Evolutionary conservation across 2,888 invertebrate genomes (phyloP), one percentile per base, ranked within the genome.

Genomic region (Seira sanloemensis): DNA sequence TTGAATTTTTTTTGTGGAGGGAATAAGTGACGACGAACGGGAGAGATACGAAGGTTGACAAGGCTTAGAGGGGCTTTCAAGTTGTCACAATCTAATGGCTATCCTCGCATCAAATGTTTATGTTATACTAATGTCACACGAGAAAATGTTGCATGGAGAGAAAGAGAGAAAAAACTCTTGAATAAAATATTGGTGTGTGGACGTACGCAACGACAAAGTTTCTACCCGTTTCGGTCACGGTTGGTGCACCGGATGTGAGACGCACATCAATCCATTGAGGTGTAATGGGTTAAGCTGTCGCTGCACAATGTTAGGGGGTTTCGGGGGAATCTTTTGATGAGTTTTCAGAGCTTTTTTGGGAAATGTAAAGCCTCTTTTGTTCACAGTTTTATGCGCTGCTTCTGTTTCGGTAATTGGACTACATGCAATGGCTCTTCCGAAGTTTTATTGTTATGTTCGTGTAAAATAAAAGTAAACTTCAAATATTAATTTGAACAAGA

Each of bases 31-130:
- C 37, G 37, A 37, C 37, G 12, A 69, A 26, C 69, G 16, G 26
- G 69, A 46, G 18, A 27, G 25, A 25, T 69, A 58, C 26, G 26
- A 72, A 50, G 67, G 58, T 69, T 80, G 80, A 80, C 80, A 80
- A 74, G 69, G 46, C 74, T 37, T 67, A 73, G 74, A 68, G 80
- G 80, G 80, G 58, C 21, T 73, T 80, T 21, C 27, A 66, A 68
- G 74, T 75, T 80, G 80, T 75, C 80, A 80, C 68, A 74, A 68
- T 75, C 74, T 80, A 80, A 80, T 80, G 80, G 75, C 80, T 65
- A 67, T 68, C 58, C 80, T 37, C 68, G 66, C 46, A 66, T 78
- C 58, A 5, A 23, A 72, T 72, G 65, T 79, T 72, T 73, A 24
- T 62, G 72, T 46, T 50, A 37, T 75, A 54, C 18, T 9, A n/a